Evolutionary conservation across 1,140 invertebrate species (phyloP).

Genomic region (Drosophila tani): DNA sequence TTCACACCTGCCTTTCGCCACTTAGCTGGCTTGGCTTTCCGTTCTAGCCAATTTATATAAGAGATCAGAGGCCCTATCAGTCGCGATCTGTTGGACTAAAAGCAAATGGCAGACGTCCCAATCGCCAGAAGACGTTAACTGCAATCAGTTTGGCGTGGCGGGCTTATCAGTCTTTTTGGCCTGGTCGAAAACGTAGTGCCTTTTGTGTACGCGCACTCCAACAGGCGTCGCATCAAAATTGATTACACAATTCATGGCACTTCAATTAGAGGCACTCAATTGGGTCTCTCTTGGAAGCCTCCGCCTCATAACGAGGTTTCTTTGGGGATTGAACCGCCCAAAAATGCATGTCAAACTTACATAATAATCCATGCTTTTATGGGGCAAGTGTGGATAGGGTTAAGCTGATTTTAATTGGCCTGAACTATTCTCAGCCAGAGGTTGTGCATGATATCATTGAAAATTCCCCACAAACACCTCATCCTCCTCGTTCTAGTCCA

Average conservation of each 20-base stretch:
- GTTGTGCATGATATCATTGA: conserved; percentile 4
- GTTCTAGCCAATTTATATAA: conserved; percentile 25
- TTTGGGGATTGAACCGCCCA: conserved; percentile 10
- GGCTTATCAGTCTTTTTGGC: conserved; percentile 48
- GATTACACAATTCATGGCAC: conserved; percentile 60
- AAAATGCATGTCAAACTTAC: conserved; percentile 21
- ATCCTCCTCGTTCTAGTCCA: conserved; percentile 8
- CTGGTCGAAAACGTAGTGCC: conserved; percentile 11
- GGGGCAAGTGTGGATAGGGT: conserved; percentile 8
- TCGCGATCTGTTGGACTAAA: conserved; percentile 5
- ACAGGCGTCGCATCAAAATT: conserved; percentile 28
- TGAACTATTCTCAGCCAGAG: conserved; percentile 3
- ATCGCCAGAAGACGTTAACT: conserved; percentile 22
- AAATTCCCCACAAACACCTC: background rate
- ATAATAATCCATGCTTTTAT: conserved; percentile 17
- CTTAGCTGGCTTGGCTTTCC: background rate
- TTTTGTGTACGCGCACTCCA: conserved; percentile 34
- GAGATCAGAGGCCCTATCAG: conserved; percentile 7
- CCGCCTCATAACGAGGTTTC: conserved; percentile 29
- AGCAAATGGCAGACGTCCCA: conserved; percentile 12
- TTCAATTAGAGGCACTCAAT: conserved; percentile 58
- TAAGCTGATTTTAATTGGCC: conserved; percentile 48
- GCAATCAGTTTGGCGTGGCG: conserved; percentile 19
- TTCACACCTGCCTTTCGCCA: background rate
- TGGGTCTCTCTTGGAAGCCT: conserved; percentile 19